Base-by-base conservation (phyloP, 1,140 invertebrate species). In the Zaprionus nigranus region DNA sequence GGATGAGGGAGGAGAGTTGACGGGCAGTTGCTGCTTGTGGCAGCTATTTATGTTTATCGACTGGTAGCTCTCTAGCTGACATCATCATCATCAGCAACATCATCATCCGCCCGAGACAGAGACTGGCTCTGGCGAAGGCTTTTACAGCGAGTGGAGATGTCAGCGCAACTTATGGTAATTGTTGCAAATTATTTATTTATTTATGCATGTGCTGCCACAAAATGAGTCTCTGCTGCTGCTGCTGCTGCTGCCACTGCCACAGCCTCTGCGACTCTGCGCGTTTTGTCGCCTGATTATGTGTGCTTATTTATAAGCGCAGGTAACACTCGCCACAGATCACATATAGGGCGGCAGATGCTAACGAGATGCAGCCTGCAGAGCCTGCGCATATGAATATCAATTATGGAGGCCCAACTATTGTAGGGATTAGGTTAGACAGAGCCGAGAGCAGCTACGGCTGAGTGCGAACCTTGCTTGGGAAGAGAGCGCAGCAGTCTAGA, bases 141-240 rank as follows among this genome's bases (percentile, higher is more conserved):
- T 36, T 75, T 38, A 40, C 51, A 56, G 20, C 26, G 46, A 72
- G 82, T 79, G 63, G 61, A 81, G 81, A 84, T 81, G 85, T 81
- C 84, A 81, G 76, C 71, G 56, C 75, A 90, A 88, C 78, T 90
- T 88, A 88, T 88, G 84, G 75, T 84, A 84, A 88, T 88, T 90
- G 84, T 88, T 81, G 84, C 85, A 85, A 75, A 88, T 90, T 88
- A 90, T 85, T 90, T 88, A 85, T 88, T 88, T 88, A 88, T 88
- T 81, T 82, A 90, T 88, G 85, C 85, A 79, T 64, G 74, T 71
- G 54, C 58, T 68, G 46, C 17, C 20, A 20, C 9, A 11, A 20
- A 20, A 46, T 71, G 61, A 15, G 34, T 15, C 49, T 15, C 12
- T 22, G 40, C n/a, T 28, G 43, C 69, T 36, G 46, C n/a, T 36